Evolutionary conservation across 2,113 vertebrate species (phyloP), one percentile per base, ranked within the genome.

Genomic region (Mungos mungo): DNA sequence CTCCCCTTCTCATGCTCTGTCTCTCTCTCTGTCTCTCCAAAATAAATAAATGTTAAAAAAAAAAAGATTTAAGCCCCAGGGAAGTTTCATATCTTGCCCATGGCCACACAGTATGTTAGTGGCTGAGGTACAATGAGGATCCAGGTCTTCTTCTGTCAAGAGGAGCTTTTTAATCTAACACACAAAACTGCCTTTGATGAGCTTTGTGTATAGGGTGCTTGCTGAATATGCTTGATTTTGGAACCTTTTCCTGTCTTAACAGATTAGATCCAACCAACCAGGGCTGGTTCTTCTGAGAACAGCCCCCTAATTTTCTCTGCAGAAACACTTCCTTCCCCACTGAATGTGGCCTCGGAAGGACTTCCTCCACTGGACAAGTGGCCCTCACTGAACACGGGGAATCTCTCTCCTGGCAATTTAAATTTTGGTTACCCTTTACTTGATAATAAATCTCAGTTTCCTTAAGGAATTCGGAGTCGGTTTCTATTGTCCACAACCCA

Each of bases 171-270:
- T 81, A 60, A 68, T 23, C 85, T 87, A 29, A 52, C 33, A 15
- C 27, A 16, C 2, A 76, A 33, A 35, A 23, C 14, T 77, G 31
- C 18, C 35, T 71, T 31, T 47, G 68, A 45, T 21, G 12, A 83
- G 27, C 19, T n/a, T 3, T 23, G 0, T 12, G 4, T 11, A 16
- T 3, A 15, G 25, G 65, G 10, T 1, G 1, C 29, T 35, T 72
- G 41, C 31, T 29, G 27, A 68, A 50, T 4, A 0, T 5, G 11
- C 16, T 54, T 41, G 47, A 12, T 60, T 11, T 33, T 27, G 50
- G 31, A 57, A 60, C 1, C 38, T 65, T 76, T 16, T 25, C 23
- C 77, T 65, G 4, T 79, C 25, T 38, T 82, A 11, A 18, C 15
- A 38, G 31, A 57, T 19, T 19, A 81, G 25, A 86, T 7, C 2